phyloP scores from a whole-genome alignment of 2,797 vertebrate species.

The Sebastes kiyomatsui region DNA sequence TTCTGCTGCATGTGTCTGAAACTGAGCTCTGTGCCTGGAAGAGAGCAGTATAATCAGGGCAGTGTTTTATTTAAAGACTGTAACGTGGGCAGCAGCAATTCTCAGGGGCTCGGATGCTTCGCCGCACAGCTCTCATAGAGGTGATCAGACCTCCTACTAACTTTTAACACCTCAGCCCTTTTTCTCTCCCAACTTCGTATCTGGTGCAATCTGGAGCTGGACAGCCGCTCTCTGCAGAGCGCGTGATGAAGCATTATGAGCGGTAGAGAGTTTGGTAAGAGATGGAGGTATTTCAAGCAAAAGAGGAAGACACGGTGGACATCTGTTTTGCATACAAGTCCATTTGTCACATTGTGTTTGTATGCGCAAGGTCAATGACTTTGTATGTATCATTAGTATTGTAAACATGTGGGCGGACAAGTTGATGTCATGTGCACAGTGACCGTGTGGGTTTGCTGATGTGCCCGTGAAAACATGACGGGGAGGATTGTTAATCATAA shows the following conservation, averaged over 20 bases:
- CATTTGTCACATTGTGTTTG: conserved; percentile 20
- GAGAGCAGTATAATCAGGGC: conserved; percentile 81
- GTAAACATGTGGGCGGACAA: conserved; percentile 33
- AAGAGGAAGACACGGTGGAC: not conserved
- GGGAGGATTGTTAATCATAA: not conserved
- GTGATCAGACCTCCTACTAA: conserved; percentile 73
- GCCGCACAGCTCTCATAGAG: conserved; percentile 70
- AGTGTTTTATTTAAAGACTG: conserved; percentile 85
- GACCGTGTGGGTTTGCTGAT: conserved; percentile 1
- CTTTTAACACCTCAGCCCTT: conserved; percentile 71
- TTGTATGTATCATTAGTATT: conserved; percentile 4
- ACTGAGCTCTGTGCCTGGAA: conserved; percentile 31
- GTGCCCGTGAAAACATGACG: conserved; percentile 2
- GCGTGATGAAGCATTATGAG: not conserved
- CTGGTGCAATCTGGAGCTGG: conserved; percentile 16
- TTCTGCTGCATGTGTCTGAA: conserved; percentile 66
- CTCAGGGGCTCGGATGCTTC: conserved; percentile 69
- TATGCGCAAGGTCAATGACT: not conserved
- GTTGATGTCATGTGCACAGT: not conserved
- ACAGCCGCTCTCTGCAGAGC: not conserved
- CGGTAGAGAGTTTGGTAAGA: not conserved
- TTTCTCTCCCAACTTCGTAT: conserved; percentile 41
- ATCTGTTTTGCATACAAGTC: conserved; percentile 10
- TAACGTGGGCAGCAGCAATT: conserved; percentile 76
- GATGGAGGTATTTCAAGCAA: not conserved